These are phyloP conservation scores for Hemicordylus capensis DNA, from an alignment of 2,113 vertebrate genomes.

Conservation along the genomic window DNA sequence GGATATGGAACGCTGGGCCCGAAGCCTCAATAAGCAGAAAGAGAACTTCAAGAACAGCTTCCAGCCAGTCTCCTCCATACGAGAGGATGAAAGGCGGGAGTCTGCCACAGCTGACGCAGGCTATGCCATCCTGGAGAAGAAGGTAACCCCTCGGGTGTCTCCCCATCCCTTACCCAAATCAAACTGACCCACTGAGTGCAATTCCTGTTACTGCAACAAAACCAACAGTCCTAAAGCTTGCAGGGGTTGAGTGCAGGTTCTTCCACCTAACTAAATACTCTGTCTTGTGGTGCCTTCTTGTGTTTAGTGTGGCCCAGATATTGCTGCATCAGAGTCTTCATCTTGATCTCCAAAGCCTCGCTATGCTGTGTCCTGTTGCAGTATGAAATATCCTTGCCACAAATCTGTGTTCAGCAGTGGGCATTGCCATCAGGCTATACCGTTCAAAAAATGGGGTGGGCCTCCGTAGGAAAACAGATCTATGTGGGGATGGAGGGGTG, in stretches of 20 bases:
- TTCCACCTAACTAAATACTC: neutral
- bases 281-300: neutral
- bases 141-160: conserved; percentile 68
- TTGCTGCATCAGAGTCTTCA: neutral
- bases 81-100: conserved; percentile 82
- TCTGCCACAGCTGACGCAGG: conserved; percentile 90
- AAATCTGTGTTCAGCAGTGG: neutral
- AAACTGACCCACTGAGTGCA: neutral
- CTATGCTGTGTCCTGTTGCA: neutral
- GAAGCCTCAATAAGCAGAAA: conserved; percentile 90
- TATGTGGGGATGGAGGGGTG: neutral
- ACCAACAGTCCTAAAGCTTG: neutral
- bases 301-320: neutral
- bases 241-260: neutral
- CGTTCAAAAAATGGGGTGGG: neutral
- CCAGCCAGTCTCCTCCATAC: conserved; percentile 71
- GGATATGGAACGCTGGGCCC: conserved; percentile 94
- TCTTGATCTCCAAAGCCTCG: no score
- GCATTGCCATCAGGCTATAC: no score
- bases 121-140: conserved; percentile 91
- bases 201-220: neutral
- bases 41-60: conserved; percentile 85
- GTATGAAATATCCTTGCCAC: neutral
- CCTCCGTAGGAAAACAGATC: neutral
- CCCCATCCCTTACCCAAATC: neutral